phyloP scores from a whole-genome alignment of 1,140 invertebrate genomes.

The Delia radicum region DNA sequence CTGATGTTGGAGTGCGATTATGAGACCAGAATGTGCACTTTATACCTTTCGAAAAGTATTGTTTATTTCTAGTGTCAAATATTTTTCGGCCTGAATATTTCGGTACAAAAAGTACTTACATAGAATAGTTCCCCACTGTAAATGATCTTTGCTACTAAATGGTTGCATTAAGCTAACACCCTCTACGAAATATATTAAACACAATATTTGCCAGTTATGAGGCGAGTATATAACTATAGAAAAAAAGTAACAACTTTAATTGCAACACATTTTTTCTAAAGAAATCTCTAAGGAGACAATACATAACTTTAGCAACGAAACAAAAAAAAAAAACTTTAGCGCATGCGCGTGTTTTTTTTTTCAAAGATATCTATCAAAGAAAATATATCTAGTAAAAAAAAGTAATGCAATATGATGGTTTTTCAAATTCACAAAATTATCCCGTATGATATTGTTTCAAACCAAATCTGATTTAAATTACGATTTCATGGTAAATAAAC shows the following conservation, averaged over 20 bases:
- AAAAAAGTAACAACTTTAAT: slow-evolving; percentile 20
- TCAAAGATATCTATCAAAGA: no score
- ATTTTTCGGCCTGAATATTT: no score
- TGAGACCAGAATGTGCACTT: no score
- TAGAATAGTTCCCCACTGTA: no score
- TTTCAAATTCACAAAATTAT: background rate
- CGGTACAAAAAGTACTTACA: no score
- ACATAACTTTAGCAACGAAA: background rate
- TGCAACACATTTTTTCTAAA: slow-evolving; percentile 6
- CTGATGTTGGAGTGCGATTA: no score
- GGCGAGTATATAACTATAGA: background rate
- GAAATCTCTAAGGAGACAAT: slow-evolving; percentile 14
- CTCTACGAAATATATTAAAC: background rate
- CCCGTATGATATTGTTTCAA: background rate
- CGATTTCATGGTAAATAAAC: background rate
- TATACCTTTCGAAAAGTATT: no score
- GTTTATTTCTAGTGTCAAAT: no score
- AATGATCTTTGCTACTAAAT: background rate
- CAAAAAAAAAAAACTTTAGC: background rate
- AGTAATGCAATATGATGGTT: no score
- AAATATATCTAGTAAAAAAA: no score
- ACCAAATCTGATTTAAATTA: background rate
- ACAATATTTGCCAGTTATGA: background rate
- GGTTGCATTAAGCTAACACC: background rate
- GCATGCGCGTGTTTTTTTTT: slow-evolving; percentile 8